Base-by-base conservation (phyloP, 2,888 invertebrate species). In the Polyommatus iphigenia region DNA sequence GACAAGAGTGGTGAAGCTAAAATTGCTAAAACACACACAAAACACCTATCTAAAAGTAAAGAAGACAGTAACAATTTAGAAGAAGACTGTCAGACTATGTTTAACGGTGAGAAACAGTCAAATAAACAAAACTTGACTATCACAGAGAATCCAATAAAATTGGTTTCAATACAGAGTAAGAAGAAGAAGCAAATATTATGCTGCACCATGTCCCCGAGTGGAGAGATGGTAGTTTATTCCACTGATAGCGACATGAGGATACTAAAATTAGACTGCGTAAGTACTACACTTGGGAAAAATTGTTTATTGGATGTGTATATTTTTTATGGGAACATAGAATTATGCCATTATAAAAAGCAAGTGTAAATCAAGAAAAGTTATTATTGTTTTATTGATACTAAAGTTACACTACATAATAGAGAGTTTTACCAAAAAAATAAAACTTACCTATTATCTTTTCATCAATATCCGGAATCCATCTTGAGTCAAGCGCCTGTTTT, bases 201-300 rank as follows among this genome's bases (percentile, higher is more conserved):
- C 81, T 95, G 96, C 81, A 95, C 95, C 15, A 90, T 98, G 7
- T 97, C 97, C 5, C 95, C 95, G 2, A 95, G 96, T 86, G 97
- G 96, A 1, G 94, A 95, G 80, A 96, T 96, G 90, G 93, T 98
- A 29, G 95, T 96, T 7, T 98, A 97, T 87, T 96, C 98, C 0
- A 97, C 97, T 0, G 91, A 94, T 41, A 94, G 88, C 76, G 91
- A 95, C 78, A 88, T 97, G 46, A 95, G 97, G 78, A 91, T 98
- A 79, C 96, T 97, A 80, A 94, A 95, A 85, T 94, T 97, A 81
- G 94, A 94, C 80, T 89, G 95, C 80, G 96, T 96, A 78, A 80
- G 81, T 79, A 24, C 57, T 77, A 7, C 73, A n/a, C 59, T 8
- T 59, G 2, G 20, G 24, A 67, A 67, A 67, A 67, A 10, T 50